Base-by-base conservation (phyloP, 1,140 invertebrate genomes). In the Drosophila arawakana region DNA sequence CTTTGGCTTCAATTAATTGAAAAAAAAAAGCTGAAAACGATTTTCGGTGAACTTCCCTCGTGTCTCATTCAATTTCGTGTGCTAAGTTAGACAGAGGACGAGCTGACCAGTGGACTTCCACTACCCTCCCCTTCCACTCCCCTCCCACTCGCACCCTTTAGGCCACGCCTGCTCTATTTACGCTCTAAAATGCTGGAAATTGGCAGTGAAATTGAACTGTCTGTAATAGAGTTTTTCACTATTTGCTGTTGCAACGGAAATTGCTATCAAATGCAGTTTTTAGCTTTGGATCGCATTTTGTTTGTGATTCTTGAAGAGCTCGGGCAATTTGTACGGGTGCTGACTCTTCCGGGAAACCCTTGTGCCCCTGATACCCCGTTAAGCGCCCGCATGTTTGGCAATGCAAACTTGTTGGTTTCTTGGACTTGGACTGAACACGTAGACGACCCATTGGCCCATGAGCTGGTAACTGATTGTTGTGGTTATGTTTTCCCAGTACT, bases 261-360 rank as follows among this genome's bases (percentile, higher is more conserved):
- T 89, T 71, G 84, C 80, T 61, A 78, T 78, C 71, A 78, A 80
- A 88, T 89, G 83, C 77, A 82, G 73, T 77, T 73, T 77, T 15
- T 41, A 39, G 34, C 25, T 30, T 18, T 55, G 10, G 11, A 54
- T 66, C 9, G 50, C 39, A 10, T 10, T 21, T 4, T n/a, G 34
- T 18, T 57, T n/a, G 13, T n/a, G 21, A 10, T 10, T 11, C 15
- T 67, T 41, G 35, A 8, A 8, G n/a, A 13, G 18, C 30, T 54
- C 35, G 37, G 62, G 43, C 21, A 9, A 34, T 39, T 15, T 72
- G 15, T 73, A 54, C 60, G 46, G 46, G 44, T 52, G 59, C 8
- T 43, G 39, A 43, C 55, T 41, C 37, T 44, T 25, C 15, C 9
- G 5, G 2, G 11, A 11, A 34, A n/a, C 21, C 34, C 6, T 44